A percentile compares a stretch with the other conserved stretches of the same genome.
Conservation (phyloP, 2,888 invertebrate genomes). For the Sceliomorpha sp. region DNA sequence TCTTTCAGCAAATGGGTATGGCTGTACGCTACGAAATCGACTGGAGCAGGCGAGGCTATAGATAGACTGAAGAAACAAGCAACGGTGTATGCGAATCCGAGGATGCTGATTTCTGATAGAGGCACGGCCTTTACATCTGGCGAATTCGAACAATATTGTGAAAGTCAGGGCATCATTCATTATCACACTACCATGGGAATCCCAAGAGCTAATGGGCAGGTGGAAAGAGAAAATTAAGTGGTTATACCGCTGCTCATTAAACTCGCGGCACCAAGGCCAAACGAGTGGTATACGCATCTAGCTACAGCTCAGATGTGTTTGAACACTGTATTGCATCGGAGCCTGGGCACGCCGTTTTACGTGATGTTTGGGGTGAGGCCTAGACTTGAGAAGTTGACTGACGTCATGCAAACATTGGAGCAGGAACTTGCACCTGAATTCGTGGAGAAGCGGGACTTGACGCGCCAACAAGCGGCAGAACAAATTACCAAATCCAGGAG, state of each 20-base stretch:
- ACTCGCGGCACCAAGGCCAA: not conserved
- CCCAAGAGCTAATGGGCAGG: constrained; percentile 1
- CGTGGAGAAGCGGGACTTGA: not conserved
- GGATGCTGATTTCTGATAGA: constrained; percentile 1
- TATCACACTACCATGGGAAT: not conserved
- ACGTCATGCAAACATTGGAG: not conserved
- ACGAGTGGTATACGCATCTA: not conserved
- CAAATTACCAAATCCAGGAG: too few species aligned
- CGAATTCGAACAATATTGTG: too few species aligned
- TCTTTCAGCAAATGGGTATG: constrained; percentile 2
- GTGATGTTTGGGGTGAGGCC: constrained; percentile 1
- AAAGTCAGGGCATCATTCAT: too few species aligned
- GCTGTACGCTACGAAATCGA: not conserved
- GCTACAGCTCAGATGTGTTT: constrained; percentile 1
- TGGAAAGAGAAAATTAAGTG: not conserved
- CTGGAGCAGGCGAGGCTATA: not conserved
- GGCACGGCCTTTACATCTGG: not conserved
- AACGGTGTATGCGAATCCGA: constrained; percentile 1
- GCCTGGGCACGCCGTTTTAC: not conserved
- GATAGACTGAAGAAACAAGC: not conserved
- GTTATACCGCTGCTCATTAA: constrained; percentile 2
- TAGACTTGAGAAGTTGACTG: not conserved
- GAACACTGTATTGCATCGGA: not conserved
- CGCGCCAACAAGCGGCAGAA: too few species aligned
- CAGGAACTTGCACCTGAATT: not conserved